phyloP scores from a whole-genome alignment of 2,888 invertebrate species.

The Lasioglossum zephyrum region DNA sequence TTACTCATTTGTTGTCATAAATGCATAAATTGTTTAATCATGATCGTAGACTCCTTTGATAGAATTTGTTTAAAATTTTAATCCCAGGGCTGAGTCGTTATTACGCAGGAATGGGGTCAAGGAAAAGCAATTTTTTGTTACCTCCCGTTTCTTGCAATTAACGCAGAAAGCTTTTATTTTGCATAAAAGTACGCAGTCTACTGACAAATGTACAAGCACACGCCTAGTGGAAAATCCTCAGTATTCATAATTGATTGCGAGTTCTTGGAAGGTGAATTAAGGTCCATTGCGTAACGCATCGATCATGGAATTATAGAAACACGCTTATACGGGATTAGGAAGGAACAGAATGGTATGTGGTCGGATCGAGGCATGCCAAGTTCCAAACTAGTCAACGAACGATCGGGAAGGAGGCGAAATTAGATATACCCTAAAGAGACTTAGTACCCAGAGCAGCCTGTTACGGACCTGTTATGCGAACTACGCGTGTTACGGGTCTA shows the following conservation, averaged over 20 bases:
- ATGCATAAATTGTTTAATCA: too few species aligned
- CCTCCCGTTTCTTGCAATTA: too few species aligned
- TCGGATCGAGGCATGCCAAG: neutral
- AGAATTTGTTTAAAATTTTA: neutral
- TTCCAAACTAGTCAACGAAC: neutral
- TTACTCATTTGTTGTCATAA: too few species aligned
- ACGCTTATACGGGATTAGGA: neutral
- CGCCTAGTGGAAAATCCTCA: neutral
- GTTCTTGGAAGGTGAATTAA: neutral
- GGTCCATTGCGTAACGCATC: neutral
- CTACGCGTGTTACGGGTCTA: neutral
- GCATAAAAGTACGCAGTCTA: neutral
- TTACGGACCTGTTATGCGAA: slow-evolving; percentile 6
- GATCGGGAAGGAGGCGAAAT: slow-evolving; percentile 6
- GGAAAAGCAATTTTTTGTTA: too few species aligned
- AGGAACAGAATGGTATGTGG: neutral
- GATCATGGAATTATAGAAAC: neutral
- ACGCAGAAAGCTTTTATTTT: too few species aligned
- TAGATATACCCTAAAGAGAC: slow-evolving; percentile 1
- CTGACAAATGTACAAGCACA: neutral
- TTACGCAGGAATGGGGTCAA: neutral
- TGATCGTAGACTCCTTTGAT: too few species aligned
- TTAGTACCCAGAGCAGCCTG: neutral
- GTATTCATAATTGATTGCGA: neutral
- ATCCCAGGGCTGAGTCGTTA: neutral